Evolutionary conservation across 2,113 vertebrate species (phyloP), one percentile per base, ranked within the genome.

Genomic region (Lampris incognitus): DNA sequence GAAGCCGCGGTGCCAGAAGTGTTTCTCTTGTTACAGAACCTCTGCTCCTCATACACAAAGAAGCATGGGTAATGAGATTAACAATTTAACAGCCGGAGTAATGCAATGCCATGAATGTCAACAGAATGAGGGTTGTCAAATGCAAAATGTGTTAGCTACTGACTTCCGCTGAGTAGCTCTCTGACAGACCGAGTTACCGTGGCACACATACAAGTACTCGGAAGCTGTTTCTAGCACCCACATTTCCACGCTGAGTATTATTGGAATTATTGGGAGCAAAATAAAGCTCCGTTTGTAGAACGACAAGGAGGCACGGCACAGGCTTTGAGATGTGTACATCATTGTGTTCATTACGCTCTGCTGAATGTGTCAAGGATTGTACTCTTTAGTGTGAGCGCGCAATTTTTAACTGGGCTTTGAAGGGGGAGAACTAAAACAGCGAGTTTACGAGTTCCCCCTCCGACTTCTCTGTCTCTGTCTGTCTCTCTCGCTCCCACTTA

Each of bases 401-500:
- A 68, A 81, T 56, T 65, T 76, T 78, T 87, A 76, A 79, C n/a
- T 3, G 8, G 9, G 64, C 66, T 69, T 83, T 70, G 48, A 69
- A 54, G 61, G 54, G 36, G 70, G 24, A 46, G 51, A 75, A 39
- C 69, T 55, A 63, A 37, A 50, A 71, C 62, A 72, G 63, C 5
- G 24, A 70, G 63, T 46, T 50, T 41, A 8, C 65, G 76, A 74
- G 63, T 75, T 72, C 62, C 57, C 72, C 63, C 63, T 24, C 24
- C 24, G 24, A 24, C 24, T 24, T 24, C 24, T 24, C 69, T 79
- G 78, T 60, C 50, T 64, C 69, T 79, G 75, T 75, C 55, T 62
- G 78, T 60, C 50, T 64, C 69, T 79, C 74, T 75, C 55, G 59
- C 36, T 11, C 80, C 76, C 75, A 87, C 66, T 84, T 72, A 88